Conservation (phyloP, 2,797 vertebrate species). For the Esox masquinongy region DNA sequence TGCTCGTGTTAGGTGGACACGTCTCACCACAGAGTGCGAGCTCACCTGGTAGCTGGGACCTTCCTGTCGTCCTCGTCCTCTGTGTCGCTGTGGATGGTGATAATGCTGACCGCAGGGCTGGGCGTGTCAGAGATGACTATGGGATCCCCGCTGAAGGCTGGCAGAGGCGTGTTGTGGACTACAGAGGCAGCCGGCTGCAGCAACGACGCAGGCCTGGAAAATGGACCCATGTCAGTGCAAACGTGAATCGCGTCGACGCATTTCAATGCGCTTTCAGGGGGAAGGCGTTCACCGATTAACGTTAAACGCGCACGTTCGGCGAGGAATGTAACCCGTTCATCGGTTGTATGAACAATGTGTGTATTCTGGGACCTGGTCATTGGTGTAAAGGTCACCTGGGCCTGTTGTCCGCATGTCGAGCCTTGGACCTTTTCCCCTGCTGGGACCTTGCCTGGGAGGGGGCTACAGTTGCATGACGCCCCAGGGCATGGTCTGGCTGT, state of each 20-base stretch:
- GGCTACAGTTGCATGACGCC: constrained; percentile 78
- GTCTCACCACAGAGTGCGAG: neutral
- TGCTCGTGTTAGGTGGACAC: neutral
- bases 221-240: neutral
- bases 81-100: constrained; percentile 97
- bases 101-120: constrained; percentile 95
- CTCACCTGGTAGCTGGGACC: constrained; percentile 85
- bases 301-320: neutral
- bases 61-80: constrained; percentile 97
- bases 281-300: neutral
- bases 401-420: constrained; percentile 73
- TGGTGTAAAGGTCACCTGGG: constrained; percentile 74
- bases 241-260: neutral
- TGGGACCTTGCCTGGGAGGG: constrained; percentile 84
- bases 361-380: neutral
- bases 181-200: constrained; percentile 77
- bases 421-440: constrained; percentile 88
- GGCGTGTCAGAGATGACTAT: constrained; percentile 97
- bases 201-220: constrained; percentile 76
- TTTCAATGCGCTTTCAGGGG: neutral
- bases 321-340: neutral
- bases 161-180: constrained; percentile 73
- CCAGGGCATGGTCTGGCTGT: constrained; percentile 84
- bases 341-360: neutral
- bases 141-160: constrained; percentile 80